Conservation (phyloP, 2,888 invertebrate genomes). For the Xanthia togata region DNA sequence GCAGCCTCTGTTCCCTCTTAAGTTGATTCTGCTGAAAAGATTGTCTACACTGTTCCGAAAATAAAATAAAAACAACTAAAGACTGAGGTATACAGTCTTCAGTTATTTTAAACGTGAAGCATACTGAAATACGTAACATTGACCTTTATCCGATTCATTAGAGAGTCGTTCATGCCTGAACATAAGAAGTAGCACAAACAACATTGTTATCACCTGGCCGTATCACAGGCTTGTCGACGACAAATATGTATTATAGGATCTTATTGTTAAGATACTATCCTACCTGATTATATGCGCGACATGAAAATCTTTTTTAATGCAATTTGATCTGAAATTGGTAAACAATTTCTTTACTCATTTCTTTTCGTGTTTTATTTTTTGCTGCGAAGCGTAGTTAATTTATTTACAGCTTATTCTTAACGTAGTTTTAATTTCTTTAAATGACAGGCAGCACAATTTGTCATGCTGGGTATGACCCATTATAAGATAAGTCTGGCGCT, state of each 20-base stretch:
- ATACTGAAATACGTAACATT: conserved; percentile 32
- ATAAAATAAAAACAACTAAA: background rate
- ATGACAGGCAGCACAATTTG: background rate
- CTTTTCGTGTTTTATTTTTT: background rate
- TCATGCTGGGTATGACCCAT: background rate
- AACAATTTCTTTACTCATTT: conserved; percentile 19
- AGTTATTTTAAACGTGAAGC: conserved; percentile 24
- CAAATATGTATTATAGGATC: conserved; percentile 54
- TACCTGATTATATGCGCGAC: conserved; percentile 30
- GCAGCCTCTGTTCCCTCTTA: too few species aligned
- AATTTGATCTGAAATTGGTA: conserved; percentile 9
- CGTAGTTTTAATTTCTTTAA: too few species aligned
- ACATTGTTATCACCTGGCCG: conserved; percentile 61
- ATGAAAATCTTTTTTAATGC: conserved; percentile 33
- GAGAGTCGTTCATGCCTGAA: conserved; percentile 38
- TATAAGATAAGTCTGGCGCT: background rate
- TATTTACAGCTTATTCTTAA: too few species aligned
- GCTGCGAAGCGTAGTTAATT: background rate
- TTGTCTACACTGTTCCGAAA: background rate
- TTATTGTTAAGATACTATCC: conserved; percentile 39
- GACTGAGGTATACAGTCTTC: conserved; percentile 2
- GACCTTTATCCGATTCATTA: conserved; percentile 60
- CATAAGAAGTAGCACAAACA: conserved; percentile 53
- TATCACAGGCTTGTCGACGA: conserved; percentile 49
- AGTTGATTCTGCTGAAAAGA: background rate